Base-by-base conservation (phyloP, 1,140 invertebrate genomes). In the Pogonomyrmex barbatus region DNA sequence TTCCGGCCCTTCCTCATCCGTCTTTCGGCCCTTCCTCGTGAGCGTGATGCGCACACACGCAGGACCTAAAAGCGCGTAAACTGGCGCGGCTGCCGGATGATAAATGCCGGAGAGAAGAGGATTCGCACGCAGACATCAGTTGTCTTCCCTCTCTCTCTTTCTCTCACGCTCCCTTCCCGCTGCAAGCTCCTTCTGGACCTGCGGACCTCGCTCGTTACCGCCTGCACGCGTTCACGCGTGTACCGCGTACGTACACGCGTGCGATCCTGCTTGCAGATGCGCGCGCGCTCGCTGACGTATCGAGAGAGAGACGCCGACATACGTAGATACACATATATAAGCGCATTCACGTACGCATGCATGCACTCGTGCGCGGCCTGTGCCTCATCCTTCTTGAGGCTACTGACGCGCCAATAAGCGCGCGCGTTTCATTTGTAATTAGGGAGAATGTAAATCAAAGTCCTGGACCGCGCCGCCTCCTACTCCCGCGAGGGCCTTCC, bases 381-480 rank as follows among this genome's bases (percentile, higher is more conserved):
- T n/a, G 42, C 47, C 84, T 89, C 90, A 90, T 92, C 87, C 84
- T 93, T 93, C 91, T 92, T 91, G 54, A 75, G 63, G 89, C 90
- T 93, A 93, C 92, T 88, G 93, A 93, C 91, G 91, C 91, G 88
- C 91, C 93, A 93, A 94, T 94, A 93, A 93, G 90, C 90, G 88
- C 84, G 84, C 88, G 88, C 90, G 89, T 93, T 94, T 93, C 93
- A 91, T 93, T 94, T 94, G 93, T 94, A 94, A 94, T 94, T 94
- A 94, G 92, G 86, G 90, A 91, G 92, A 92, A 93, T 93, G 93
- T 94, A 94, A 94, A 94, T 94, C 93, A 94, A 93, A 93, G 91
- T 94, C 92, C 70, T 75, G 79, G 65, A 56, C 60, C 87, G 73
- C 78, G 87, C 70, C 78, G 85, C 62, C 85, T 54, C 54, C 70